Evolutionary conservation across 2,113 vertebrate genomes (phyloP).

Genomic region (Poicephalus gulielmi): DNA sequence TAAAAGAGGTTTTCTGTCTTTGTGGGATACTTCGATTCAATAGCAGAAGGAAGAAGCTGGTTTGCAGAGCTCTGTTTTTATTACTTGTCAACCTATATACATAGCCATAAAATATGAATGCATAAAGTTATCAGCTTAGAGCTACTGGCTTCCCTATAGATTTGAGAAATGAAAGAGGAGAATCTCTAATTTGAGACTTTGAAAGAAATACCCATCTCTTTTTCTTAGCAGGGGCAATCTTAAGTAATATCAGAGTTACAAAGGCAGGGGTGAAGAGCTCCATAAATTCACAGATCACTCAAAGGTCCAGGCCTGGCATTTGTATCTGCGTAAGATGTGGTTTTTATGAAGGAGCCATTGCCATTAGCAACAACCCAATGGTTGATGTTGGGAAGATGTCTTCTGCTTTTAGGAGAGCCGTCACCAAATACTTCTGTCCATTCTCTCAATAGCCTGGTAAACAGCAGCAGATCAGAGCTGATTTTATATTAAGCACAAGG

Average conservation of each 20-base stretch:
- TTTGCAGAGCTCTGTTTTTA: constrained; percentile 24
- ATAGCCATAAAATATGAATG: constrained; percentile 44
- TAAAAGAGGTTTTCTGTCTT: background rate
- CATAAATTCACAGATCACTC: background rate
- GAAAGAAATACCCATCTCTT: constrained; percentile 5
- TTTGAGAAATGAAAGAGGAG: constrained; percentile 18
- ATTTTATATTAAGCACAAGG: background rate
- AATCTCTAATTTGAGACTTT: background rate
- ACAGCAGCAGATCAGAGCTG: background rate
- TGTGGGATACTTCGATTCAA: background rate
- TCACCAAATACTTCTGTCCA: background rate
- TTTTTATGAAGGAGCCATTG: background rate
- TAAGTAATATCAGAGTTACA: background rate
- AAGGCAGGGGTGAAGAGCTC: background rate
- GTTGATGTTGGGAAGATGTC: background rate
- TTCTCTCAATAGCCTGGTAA: background rate
- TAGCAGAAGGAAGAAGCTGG: background rate
- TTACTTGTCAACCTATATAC: background rate
- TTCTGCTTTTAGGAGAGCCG: background rate
- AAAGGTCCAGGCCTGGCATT: background rate
- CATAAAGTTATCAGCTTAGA: constrained; percentile 37
- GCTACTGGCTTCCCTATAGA: constrained; percentile 26
- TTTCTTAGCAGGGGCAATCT: background rate
- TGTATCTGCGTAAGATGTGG: background rate
- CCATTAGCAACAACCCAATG: background rate